Conservation (phyloP, 2,888 invertebrate genomes). For the Philereme vetulata region DNA sequence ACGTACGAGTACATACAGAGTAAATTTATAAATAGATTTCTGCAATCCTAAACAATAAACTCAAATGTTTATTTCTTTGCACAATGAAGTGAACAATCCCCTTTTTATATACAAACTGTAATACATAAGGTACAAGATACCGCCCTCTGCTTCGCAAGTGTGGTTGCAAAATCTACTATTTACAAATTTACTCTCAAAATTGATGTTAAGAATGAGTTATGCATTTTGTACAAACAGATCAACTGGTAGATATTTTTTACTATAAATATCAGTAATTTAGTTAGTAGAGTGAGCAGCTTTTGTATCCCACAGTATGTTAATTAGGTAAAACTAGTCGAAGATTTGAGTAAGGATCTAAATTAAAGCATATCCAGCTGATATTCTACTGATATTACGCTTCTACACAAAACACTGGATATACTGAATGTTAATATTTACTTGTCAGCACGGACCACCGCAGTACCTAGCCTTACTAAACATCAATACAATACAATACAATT, state of each 20-base stretch:
- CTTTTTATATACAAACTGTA: too few species aligned
- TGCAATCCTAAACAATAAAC: too few species aligned
- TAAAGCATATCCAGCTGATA: conserved; percentile 66
- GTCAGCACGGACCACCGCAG: not conserved
- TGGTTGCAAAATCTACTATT: too few species aligned
- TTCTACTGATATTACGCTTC: conserved; percentile 66
- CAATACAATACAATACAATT: too few species aligned
- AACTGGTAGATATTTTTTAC: conserved; percentile 73
- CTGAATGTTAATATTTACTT: not conserved
- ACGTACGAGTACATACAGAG: conserved; percentile 27
- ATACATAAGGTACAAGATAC: too few species aligned
- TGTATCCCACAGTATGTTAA: conserved; percentile 65
- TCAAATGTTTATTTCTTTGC: too few species aligned
- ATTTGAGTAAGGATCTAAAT: conserved; percentile 51
- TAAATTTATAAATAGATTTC: too few species aligned
- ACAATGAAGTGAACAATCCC: too few species aligned
- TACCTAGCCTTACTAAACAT: not conserved
- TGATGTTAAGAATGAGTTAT: conserved; percentile 44
- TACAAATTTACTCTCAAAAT: conserved; percentile 23
- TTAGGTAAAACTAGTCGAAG: conserved; percentile 72
- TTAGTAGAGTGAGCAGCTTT: conserved; percentile 64
- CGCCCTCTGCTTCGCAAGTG: too few species aligned
- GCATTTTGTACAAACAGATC: conserved; percentile 73
- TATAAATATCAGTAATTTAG: conserved; percentile 59
- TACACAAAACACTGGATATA: conserved; percentile 48